Evolutionary conservation across 2,113 vertebrate species (phyloP).

Genomic region (Haplotaxodon microlepis): DNA sequence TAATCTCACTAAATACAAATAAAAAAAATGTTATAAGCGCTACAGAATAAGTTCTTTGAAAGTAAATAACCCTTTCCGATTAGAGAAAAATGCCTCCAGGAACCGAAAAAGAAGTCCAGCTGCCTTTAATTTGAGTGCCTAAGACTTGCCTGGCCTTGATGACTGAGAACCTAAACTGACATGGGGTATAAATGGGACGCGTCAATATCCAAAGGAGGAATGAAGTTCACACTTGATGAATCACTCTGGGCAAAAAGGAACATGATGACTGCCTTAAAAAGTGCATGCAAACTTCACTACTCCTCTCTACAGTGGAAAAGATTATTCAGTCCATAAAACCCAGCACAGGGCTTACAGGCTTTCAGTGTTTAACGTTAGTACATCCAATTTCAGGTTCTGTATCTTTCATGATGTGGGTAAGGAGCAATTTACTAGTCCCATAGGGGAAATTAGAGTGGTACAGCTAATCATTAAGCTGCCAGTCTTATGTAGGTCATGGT

Average conservation of each 20-base stretch:
- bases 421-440: slow-evolving; percentile 32
- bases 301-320: background rate
- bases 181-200: background rate
- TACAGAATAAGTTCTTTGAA: background rate
- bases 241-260: background rate
- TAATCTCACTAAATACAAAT: background rate
- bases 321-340: background rate
- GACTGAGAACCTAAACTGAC: background rate
- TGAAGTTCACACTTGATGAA: background rate
- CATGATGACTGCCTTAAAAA: background rate
- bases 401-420: background rate
- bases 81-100: background rate
- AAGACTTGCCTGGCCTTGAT: background rate
- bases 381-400: background rate
- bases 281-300: background rate
- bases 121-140: background rate
- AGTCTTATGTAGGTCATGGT: slow-evolving; percentile 44
- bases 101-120: background rate
- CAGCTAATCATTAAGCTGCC: slow-evolving; percentile 55
- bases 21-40: background rate
- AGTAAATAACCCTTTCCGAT: background rate
- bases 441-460: slow-evolving; percentile 16
- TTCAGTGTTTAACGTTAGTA: background rate
- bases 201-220: background rate
- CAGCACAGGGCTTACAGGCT: background rate